Conservation (phyloP, 2,797 vertebrate species). For the Arctocebus calabarensis region DNA sequence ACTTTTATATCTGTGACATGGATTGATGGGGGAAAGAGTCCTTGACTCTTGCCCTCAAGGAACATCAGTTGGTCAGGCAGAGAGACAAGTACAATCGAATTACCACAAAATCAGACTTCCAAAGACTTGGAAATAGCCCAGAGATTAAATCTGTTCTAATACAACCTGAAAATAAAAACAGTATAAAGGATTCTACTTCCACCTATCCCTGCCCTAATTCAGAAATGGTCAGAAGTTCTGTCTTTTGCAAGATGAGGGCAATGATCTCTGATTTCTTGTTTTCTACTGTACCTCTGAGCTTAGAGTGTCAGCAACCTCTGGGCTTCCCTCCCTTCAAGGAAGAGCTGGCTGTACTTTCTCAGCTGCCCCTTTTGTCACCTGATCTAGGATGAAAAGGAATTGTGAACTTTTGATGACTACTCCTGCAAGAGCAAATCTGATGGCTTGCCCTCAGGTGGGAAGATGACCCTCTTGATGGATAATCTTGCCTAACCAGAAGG, state of each 20-base stretch:
- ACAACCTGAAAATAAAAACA: conserved; percentile 19
- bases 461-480: conserved; percentile 87
- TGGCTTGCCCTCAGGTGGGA: conserved; percentile 84
- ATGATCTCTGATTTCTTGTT: conserved; percentile 46
- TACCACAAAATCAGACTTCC: not conserved
- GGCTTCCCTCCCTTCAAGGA: conserved; percentile 71
- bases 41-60: conserved; percentile 27
- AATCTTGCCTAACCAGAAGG: conserved; percentile 82
- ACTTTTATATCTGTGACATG: not conserved
- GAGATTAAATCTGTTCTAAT: conserved; percentile 34
- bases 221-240: conserved; percentile 46
- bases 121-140: conserved; percentile 30
- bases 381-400: conserved; percentile 92
- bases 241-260: conserved; percentile 32
- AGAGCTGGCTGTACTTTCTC: conserved; percentile 71
- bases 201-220: not conserved
- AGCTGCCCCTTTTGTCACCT: conserved; percentile 86
- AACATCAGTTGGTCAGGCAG: not conserved
- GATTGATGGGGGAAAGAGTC: not conserved
- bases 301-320: conserved; percentile 82
- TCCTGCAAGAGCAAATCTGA: conserved; percentile 85
- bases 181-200: not conserved
- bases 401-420: conserved; percentile 91
- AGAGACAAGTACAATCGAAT: conserved; percentile 43
- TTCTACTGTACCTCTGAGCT: conserved; percentile 79